A percentile compares a stretch with the other conserved stretches of the same genome.
phyloP scores from a whole-genome alignment of 2,113 vertebrate species.

The Laterallus jamaicensis region DNA sequence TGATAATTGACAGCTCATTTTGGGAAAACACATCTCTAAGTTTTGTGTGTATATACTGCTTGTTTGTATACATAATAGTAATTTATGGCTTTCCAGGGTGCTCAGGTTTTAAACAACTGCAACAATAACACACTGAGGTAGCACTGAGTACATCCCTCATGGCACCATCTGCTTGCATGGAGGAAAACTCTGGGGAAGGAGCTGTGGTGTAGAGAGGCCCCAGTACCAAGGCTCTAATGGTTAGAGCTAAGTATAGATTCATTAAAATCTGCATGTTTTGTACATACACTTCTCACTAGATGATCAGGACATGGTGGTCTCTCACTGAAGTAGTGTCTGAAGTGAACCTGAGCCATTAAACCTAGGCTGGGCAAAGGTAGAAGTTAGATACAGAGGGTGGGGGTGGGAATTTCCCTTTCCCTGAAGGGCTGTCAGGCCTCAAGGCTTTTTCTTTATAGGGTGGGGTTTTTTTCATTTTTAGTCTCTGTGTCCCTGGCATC shows the following conservation, averaged over 20 bases:
- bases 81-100: background rate
- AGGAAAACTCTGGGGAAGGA: background rate
- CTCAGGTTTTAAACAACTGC: constrained; percentile 28
- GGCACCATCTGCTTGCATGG: background rate
- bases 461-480: too few species aligned
- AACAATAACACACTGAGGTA: background rate
- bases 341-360: background rate
- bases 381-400: background rate
- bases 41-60: background rate
- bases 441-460: too few species aligned
- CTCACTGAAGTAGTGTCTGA: background rate
- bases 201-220: background rate
- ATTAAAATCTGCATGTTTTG: background rate
- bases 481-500: background rate
- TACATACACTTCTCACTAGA: background rate
- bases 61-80: background rate
- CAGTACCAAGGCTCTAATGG: background rate
- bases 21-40: background rate
- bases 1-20: background rate
- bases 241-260: background rate
- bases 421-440: background rate
- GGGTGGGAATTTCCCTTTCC: too few species aligned
- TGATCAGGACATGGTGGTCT: fast-evolving
- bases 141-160: background rate
- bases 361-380: background rate